These are phyloP conservation scores for Dromiciops gliroides DNA, from an alignment of 2,113 vertebrate genomes.

Conservation along the genomic window DNA sequence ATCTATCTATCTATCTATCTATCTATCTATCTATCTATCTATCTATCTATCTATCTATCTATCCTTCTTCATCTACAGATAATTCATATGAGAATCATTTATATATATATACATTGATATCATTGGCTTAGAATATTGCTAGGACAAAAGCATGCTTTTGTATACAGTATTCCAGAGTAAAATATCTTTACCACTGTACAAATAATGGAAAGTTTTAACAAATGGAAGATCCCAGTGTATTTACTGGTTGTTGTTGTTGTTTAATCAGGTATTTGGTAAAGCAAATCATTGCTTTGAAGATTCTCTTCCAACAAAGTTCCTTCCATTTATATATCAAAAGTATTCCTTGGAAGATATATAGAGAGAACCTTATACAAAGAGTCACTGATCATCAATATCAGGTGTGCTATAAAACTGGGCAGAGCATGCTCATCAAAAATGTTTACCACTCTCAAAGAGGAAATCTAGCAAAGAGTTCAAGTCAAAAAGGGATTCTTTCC, in stretches of 20 bases:
- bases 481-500: no score
- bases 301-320: background rate
- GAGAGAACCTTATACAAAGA: background rate
- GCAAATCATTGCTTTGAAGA: background rate
- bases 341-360: background rate
- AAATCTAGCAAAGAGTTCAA: no score
- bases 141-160: background rate
- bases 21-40: background rate
- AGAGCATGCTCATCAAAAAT: no score
- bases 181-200: background rate
- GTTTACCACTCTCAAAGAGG: no score
- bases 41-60: background rate
- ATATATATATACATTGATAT: background rate
- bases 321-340: background rate
- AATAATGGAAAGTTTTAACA: background rate
- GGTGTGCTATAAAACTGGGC: no score
- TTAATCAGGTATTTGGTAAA: background rate
- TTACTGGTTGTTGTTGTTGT: background rate
- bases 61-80: background rate
- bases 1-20: no score
- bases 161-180: no score
- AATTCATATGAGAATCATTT: background rate
- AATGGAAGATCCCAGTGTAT: background rate
- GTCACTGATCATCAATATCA: no score
- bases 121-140: background rate